Evolutionary conservation across 2,113 vertebrate genomes (phyloP).

Genomic region (Rhizomys pruinosus): DNA sequence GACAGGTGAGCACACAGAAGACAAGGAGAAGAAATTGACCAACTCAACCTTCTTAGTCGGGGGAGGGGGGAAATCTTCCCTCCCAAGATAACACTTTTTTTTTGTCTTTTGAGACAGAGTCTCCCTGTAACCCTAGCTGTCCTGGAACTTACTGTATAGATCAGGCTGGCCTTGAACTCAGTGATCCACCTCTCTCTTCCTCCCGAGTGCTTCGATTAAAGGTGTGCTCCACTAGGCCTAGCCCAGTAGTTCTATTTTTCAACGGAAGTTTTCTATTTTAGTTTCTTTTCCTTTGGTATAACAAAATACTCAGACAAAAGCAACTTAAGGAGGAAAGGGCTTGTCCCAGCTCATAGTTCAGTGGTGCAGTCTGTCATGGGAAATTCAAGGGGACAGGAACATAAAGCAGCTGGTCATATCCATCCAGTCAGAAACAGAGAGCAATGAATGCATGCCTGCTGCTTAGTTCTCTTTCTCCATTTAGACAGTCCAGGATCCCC

Average conservation of each 20-base stretch:
- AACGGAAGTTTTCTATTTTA: not conserved
- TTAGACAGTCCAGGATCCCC: too few species aligned
- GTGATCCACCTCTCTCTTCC: too few species aligned
- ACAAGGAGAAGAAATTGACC: not conserved
- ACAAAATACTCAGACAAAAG: not conserved
- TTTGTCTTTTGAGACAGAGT: too few species aligned
- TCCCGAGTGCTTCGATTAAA: too few species aligned
- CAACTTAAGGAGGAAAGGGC: not conserved
- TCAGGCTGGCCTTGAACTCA: too few species aligned
- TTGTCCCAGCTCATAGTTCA: not conserved
- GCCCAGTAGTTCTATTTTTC: constrained; percentile 57
- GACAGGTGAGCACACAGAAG: not conserved
- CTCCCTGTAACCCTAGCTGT: too few species aligned
- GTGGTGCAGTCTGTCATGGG: not conserved
- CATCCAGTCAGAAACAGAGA: not conserved
- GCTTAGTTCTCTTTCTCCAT: not conserved
- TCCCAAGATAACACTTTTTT: too few species aligned
- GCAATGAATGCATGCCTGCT: not conserved
- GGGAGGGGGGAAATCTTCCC: too few species aligned
- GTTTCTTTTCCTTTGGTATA: not conserved
- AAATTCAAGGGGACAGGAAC: not conserved
- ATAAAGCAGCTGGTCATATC: not conserved
- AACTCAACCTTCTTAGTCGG: not conserved
- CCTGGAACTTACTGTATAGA: too few species aligned
- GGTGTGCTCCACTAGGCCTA: too few species aligned